phyloP scores from a whole-genome alignment of 2,113 vertebrate species.

The Zapus hudsonius region DNA sequence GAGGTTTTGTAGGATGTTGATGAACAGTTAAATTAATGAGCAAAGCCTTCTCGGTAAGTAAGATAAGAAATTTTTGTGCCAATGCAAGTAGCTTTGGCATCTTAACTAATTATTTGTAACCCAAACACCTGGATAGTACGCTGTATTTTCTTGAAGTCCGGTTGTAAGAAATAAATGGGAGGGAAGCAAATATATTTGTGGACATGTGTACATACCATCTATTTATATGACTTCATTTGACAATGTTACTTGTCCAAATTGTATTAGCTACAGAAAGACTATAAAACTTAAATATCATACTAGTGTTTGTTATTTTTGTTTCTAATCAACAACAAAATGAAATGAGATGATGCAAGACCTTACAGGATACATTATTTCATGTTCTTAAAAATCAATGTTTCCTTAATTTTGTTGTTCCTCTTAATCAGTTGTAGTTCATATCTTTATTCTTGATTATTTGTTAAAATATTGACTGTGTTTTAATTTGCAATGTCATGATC shows the following conservation, averaged over 20 bases:
- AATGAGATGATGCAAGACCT: background rate
- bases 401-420: background rate
- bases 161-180: conserved; percentile 9
- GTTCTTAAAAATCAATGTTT: conserved; percentile 7
- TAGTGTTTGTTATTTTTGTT: conserved; percentile 43
- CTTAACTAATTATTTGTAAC: conserved; percentile 32
- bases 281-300: background rate
- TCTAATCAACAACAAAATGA: conserved; percentile 51
- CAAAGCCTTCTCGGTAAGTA: background rate
- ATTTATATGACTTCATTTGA: background rate
- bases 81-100: conserved; percentile 27
- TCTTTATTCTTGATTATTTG: background rate
- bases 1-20: background rate
- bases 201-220: background rate
- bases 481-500: background rate
- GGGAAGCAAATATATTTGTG: background rate
- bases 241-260: conserved; percentile 4
- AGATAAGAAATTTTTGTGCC: background rate
- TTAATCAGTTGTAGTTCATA: background rate
- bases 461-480: background rate
- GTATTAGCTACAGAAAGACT: background rate
- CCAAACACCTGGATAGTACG: background rate
- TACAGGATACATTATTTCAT: conserved; percentile 34
- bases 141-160: conserved; percentile 10
- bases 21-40: background rate